Evolutionary conservation across 2,113 vertebrate genomes (phyloP).

Genomic region (Promerops cafer): DNA sequence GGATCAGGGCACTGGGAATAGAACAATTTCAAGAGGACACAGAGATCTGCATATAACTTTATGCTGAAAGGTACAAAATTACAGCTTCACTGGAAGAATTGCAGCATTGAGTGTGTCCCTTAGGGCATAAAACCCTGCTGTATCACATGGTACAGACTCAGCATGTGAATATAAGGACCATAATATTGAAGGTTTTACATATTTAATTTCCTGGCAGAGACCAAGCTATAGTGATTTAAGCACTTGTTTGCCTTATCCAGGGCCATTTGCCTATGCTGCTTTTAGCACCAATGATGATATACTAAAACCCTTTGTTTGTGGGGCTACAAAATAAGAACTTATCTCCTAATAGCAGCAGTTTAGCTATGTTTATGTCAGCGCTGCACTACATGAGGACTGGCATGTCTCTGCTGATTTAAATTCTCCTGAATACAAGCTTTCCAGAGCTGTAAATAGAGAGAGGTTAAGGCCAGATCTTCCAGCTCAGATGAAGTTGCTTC

Average conservation of each 20-base stretch:
- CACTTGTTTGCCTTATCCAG: slow-evolving; percentile 21
- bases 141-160: slow-evolving; percentile 11
- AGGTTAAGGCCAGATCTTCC: slow-evolving; percentile 44
- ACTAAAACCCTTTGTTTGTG: slow-evolving; percentile 50
- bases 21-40: neutral
- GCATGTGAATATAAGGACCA: neutral
- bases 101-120: neutral
- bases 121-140: neutral
- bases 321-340: slow-evolving; percentile 54
- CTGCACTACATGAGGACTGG: neutral
- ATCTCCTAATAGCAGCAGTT: slow-evolving; percentile 59
- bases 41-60: neutral
- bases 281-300: slow-evolving; percentile 46
- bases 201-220: slow-evolving; percentile 51
- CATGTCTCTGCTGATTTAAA: slow-evolving; percentile 22
- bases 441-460: slow-evolving; percentile 10
- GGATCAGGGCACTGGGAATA: neutral
- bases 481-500: slow-evolving; percentile 22
- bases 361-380: slow-evolving; percentile 7
- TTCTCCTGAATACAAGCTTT: slow-evolving; percentile 9
- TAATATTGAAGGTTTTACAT: slow-evolving; percentile 35
- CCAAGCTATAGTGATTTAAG: slow-evolving; percentile 20
- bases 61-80: neutral
- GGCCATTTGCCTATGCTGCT: slow-evolving; percentile 22
- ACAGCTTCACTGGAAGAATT: neutral